Conservation (phyloP, 1,140 invertebrate genomes). For the Drosophila bocki region DNA sequence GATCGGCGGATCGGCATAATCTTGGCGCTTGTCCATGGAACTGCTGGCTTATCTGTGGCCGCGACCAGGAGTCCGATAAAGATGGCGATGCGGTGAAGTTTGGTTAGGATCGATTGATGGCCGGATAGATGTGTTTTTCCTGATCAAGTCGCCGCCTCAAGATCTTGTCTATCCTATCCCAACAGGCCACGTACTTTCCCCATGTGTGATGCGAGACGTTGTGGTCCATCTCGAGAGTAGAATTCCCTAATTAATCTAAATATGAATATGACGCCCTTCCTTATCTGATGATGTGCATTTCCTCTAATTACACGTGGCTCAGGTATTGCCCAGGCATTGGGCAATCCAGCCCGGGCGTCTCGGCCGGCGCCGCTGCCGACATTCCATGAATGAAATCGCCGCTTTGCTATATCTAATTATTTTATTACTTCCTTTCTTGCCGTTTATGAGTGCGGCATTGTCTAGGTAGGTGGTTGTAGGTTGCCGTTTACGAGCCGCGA, state of each 20-base stretch:
- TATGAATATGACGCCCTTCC: conserved; percentile 59
- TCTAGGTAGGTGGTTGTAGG: conserved; percentile 59
- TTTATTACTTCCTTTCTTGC: conserved; percentile 62
- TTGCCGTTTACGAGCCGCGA: conserved; percentile 59
- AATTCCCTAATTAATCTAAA: conserved; percentile 73
- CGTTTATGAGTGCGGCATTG: conserved; percentile 63
- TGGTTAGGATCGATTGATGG: conserved; percentile 53
- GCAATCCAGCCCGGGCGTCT: neutral
- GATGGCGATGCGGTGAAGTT: conserved; percentile 33
- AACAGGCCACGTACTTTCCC: conserved; percentile 42
- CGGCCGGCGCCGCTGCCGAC: conserved; percentile 11
- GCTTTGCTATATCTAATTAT: conserved; percentile 63
- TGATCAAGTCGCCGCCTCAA: conserved; percentile 47
- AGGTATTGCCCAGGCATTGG: conserved; percentile 11
- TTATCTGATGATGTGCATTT: conserved; percentile 52
- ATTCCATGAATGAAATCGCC: conserved; percentile 70
- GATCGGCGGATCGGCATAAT: conserved; percentile 7
- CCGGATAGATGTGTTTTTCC: conserved; percentile 54
- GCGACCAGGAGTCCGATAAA: conserved; percentile 37
- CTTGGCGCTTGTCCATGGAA: conserved; percentile 16
- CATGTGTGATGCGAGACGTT: conserved; percentile 24
- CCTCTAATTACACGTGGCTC: conserved; percentile 52
- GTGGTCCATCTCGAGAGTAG: conserved; percentile 5
- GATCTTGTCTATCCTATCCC: conserved; percentile 14
- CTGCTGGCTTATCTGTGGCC: conserved; percentile 47